phyloP scores from a whole-genome alignment of 1,140 invertebrate species.

The Hycleus phaleratus region DNA sequence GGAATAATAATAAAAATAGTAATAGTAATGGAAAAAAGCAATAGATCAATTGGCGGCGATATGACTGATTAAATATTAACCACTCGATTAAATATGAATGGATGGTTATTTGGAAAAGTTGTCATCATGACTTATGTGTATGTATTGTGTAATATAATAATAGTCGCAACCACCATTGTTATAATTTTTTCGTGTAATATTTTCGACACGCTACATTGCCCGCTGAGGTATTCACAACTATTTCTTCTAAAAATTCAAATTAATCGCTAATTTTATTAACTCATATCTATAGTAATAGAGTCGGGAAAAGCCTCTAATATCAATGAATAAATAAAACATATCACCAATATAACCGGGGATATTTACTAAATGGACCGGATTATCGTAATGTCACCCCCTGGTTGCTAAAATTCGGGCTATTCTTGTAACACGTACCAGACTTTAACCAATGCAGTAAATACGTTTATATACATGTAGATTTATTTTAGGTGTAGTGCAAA shows the following conservation, averaged over 20 bases:
- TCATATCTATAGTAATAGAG: neutral
- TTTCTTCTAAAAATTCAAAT: neutral
- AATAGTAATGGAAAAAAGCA: neutral
- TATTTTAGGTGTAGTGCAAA: neutral
- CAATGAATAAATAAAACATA: conserved; percentile 15
- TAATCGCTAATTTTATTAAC: too few species aligned
- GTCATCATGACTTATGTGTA: conserved; percentile 3
- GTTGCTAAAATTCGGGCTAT: neutral
- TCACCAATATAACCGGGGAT: neutral
- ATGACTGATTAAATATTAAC: conserved; percentile 10
- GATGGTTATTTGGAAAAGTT: conserved; percentile 8
- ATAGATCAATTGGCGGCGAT: conserved; percentile 11
- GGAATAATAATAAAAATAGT: too few species aligned
- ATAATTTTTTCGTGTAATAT: conserved; percentile 4
- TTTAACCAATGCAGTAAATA: neutral
- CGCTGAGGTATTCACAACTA: conserved; percentile 4
- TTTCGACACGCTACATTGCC: conserved; percentile 6
- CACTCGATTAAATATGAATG: conserved; percentile 13
- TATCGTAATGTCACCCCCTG: conserved; percentile 13
- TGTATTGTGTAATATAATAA: conserved; percentile 5
- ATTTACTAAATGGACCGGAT: conserved; percentile 16
- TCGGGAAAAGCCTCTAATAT: conserved; percentile 4
- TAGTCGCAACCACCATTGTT: conserved; percentile 8
- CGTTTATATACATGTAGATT: neutral
- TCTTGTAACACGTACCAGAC: neutral